These are phyloP conservation scores for Cotesia chilonis DNA, from an alignment of 1,140 invertebrate genomes.

Conservation along the genomic window DNA sequence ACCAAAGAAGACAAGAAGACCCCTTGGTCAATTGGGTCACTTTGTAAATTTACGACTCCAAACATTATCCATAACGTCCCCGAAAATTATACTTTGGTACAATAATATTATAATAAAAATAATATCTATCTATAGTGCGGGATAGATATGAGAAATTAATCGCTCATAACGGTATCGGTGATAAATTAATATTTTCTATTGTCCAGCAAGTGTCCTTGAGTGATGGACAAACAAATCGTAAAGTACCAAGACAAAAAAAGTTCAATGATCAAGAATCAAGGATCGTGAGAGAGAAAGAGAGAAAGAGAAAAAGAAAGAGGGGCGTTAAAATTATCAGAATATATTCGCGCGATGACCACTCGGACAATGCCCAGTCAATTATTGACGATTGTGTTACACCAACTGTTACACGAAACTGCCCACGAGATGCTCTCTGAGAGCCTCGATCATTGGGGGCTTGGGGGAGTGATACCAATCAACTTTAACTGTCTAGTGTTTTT, in stretches of 20 bases:
- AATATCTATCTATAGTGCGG: conserved; percentile 51
- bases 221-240: conserved; percentile 63
- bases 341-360: conserved; percentile 32
- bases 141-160: conserved; percentile 45
- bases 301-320: conserved; percentile 35
- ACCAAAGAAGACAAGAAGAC: background rate
- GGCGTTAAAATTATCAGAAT: conserved; percentile 16
- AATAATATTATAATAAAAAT: conserved; percentile 24
- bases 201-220: conserved; percentile 43
- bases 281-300: background rate
- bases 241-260: conserved; percentile 46
- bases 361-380: conserved; percentile 62
- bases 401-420: conserved; percentile 51
- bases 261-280: background rate
- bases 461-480: conserved; percentile 51
- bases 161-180: conserved; percentile 40
- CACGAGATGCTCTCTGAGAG: conserved; percentile 24
- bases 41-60: conserved; percentile 20
- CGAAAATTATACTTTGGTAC: background rate
- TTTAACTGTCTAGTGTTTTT: conserved; percentile 45
- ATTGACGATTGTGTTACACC: conserved; percentile 59
- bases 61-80: conserved; percentile 21
- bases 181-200: conserved; percentile 61
- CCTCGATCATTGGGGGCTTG: conserved; percentile 8
- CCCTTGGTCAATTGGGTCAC: background rate